phyloP scores from a whole-genome alignment of 2,113 vertebrate genomes.

The Cyprinodon tularosa region DNA sequence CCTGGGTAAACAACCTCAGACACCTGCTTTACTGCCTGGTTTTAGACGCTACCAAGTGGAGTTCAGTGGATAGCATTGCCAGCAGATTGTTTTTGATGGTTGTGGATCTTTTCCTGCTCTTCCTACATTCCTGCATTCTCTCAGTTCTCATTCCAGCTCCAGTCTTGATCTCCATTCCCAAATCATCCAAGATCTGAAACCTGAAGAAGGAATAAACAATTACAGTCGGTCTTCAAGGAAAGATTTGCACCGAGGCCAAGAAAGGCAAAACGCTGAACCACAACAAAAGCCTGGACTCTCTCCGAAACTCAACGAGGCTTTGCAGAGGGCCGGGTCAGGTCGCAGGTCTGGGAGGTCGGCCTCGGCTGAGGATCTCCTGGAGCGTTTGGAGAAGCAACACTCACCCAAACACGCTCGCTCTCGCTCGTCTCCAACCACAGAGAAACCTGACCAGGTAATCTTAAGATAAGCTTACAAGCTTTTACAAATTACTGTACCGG shows the following conservation, averaged over 20 bases:
- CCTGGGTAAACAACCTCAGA: slow-evolving; percentile 29
- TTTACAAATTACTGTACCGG: too few relatives aligned
- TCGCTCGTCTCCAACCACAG: slow-evolving; percentile 83
- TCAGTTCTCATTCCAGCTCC: slow-evolving; percentile 20
- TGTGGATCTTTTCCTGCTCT: neutral
- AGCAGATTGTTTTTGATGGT: neutral
- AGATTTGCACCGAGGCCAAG: neutral
- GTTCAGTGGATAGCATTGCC: too few relatives aligned
- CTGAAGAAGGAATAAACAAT: slow-evolving; percentile 13
- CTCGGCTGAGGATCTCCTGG: slow-evolving; percentile 89
- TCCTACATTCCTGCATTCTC: neutral
- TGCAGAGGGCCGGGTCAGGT: slow-evolving; percentile 44
- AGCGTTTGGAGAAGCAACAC: slow-evolving; percentile 65
- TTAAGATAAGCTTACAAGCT: neutral
- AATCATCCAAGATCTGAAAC: neutral
- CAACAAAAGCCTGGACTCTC: slow-evolving; percentile 8
- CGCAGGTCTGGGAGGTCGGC: slow-evolving; percentile 82
- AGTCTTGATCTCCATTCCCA: slow-evolving; percentile 13
- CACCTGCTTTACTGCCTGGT: neutral
- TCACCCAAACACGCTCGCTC: slow-evolving; percentile 84
- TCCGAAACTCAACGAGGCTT: slow-evolving; percentile 54
- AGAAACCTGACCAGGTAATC: slow-evolving; percentile 83
- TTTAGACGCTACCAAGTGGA: neutral
- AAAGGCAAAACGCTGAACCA: slow-evolving; percentile 3
- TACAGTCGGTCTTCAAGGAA: slow-evolving; percentile 1